Base-by-base conservation (phyloP, 2,888 invertebrate species). In the Diadegma fenestrale region DNA sequence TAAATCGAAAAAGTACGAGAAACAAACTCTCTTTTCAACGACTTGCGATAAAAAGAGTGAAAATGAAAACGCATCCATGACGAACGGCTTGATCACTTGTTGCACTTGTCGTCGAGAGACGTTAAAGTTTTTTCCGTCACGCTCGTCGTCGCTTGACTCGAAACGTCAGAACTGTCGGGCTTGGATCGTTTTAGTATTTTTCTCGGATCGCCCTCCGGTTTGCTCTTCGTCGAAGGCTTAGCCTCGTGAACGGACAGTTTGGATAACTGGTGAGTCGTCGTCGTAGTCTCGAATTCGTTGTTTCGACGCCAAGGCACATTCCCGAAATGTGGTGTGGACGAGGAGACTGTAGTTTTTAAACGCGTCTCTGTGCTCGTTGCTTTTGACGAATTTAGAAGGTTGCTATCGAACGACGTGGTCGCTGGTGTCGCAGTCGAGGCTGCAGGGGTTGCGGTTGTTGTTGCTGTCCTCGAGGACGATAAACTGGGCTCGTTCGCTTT, bases 131-230 rank as follows among this genome's bases (percentile, higher is more conserved):
- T 87, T 8, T 88, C 89, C 3, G 72, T 33, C 69, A 80, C 76
- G 4, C 30, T 48, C 0, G 80, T 37, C 10, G 66, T 73, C 30
- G 61, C 37, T 30, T 43, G 30, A 37, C 0, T 66, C 77, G 82
- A 77, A 69, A 54, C 41, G 37, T 69, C 84, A 73, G 61, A 33
- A 19, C 51, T 68, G 30, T 92, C 92, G 37, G 80, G 75, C 66
- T 92, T 92, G 45, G 90, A 88, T 72, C 90, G 89, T 76, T 92
- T 92, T 12, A 88, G 85, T 22, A 88, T 54, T 77, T 92, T 92
- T 61, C 88, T 89, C 22, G 87, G 76, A 5, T 92, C 92, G 0
- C 68, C 61, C 26, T 91, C 92, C 22, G 80, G 75, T 86, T 80
- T 88, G 37, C 86, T 80, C 72, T 90, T 92, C 17, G 72, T 66